Evolutionary conservation across 2,113 vertebrate species (phyloP), one percentile per base, ranked within the genome.

Genomic region (Furnarius figulus): DNA sequence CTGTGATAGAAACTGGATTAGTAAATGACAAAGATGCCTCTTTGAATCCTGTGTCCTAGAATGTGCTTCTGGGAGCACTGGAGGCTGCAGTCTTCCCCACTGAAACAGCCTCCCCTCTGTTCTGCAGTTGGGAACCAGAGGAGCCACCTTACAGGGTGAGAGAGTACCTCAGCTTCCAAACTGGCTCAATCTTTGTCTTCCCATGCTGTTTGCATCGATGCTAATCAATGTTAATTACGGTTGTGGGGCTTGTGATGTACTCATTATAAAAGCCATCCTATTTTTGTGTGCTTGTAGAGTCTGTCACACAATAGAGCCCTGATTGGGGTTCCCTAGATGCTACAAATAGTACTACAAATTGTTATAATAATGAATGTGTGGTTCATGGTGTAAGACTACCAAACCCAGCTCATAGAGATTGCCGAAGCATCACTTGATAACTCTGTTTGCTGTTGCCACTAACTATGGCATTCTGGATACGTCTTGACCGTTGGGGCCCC

Each of bases 141-240:
- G 40, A 94, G 46, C 77, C 63, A 74, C 67, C 87, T 79, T 87
- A 84, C 85, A 94, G 90, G 50, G 23, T 33, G 50, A 76, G 59
- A 77, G 59, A 59, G 74, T 83, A 94, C 85, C 87, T 96, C 95
- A 67, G 63, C 75, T 71, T 79, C 88, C 73, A 84, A 55, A 78
- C 49, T 56, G 76, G 52, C 83, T 88, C 76, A 77, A 86, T 97
- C 85, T 96, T 96, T 96, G 95, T 94, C 95, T 97, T 94, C 85
- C 82, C 82, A 71, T 95, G 87, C 82, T 90, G 87, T 86, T 97
- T 96, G 95, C 95, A 92, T 88, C 40, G 10, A 82, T 95, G 92
- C 85, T 96, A 94, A 94, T 96, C 93, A 93, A 84, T 93, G 94
- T 95, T 97, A 97, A 97, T 96, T 96, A 92, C 49, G 85, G 92